phyloP scores from a whole-genome alignment of 2,888 invertebrate species.

The Sclerodermus sp. region DNA sequence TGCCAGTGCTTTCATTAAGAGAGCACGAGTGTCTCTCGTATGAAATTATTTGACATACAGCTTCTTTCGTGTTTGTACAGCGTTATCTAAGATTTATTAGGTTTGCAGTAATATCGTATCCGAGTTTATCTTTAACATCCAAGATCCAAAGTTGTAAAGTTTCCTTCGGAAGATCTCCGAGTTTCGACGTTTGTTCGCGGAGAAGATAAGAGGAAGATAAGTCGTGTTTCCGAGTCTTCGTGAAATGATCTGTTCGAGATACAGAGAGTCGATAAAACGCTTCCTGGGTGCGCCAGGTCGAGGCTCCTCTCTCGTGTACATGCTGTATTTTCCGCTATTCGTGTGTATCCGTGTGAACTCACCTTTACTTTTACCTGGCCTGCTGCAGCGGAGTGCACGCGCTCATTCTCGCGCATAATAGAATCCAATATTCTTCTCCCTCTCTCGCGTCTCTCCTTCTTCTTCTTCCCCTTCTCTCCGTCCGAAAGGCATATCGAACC shows the following conservation, averaged over 20 bases:
- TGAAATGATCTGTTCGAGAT: slow-evolving; percentile 24
- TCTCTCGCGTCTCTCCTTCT: slow-evolving; percentile 6
- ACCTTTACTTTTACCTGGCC: slow-evolving; percentile 14
- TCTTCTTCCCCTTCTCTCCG: slow-evolving; percentile 10
- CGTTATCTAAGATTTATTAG: neutral
- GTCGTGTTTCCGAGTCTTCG: slow-evolving; percentile 23
- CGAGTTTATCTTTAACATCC: neutral
- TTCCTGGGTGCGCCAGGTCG: slow-evolving; percentile 31
- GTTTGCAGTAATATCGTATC: neutral
- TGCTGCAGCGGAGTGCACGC: slow-evolving; percentile 7
- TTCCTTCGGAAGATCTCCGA: neutral
- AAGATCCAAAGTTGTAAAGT: too few species aligned
- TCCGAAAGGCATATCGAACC: neutral
- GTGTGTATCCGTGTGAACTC: slow-evolving; percentile 2
- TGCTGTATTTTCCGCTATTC: neutral
- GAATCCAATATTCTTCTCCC: slow-evolving; percentile 20
- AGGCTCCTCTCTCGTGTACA: neutral
- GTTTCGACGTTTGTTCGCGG: slow-evolving; percentile 12
- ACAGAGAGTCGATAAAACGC: slow-evolving; percentile 29
- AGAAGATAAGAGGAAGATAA: slow-evolving; percentile 25
- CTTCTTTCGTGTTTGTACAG: too few species aligned
- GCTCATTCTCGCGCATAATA: slow-evolving; percentile 15
- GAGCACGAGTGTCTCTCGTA: too few species aligned
- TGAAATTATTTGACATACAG: too few species aligned
- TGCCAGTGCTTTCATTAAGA: too few species aligned